Base-by-base conservation (phyloP, 2,113 vertebrate genomes). In the Asarcornis scutulata region DNA sequence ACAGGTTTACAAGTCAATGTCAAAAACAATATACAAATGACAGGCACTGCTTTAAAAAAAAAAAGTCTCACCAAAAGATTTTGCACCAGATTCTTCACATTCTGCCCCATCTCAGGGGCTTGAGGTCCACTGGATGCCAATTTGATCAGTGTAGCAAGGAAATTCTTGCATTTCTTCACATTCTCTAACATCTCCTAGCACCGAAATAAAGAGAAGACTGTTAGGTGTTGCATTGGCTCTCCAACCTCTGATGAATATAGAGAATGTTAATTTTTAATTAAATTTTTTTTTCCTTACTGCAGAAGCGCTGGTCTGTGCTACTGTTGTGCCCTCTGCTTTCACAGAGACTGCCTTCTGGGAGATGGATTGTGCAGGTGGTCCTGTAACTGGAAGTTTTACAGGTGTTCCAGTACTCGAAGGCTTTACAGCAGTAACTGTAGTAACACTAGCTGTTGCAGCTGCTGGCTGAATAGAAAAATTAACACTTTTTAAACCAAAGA, bases 101-200 rank as follows among this genome's bases (percentile, higher is more conserved):
- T 99, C 95, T 98, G 98, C 4, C 99, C 99, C 98, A 99, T 99
- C 97, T 98, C 97, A 58, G 97, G 95, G 14, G 99, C 98, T 80
- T 98, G 98, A 86, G 99, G 98, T 92, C 98, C 99, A 95, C 98
- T 98, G 48, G 98, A 99, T 1, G 99, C 99, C 89, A 99, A 97
- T 95, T 99, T 99, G 96, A 99, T 98, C 93, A 99, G 97, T 0
- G 99, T 99, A 86, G 99, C 98, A 91, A 99, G 98, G 93, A 99
- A 99, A 97, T 99, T 99, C 97, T 99, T 99, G 96, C 99, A 99
- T 97, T 99, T 99, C 97, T 99, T 99, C 91, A 99, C 99, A 96
- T 99, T 99, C 96, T 99, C 99, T 92, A 99, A 83, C 55, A 98
- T 98, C 66, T 98, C 98, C 99, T 99, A 88, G 63, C 3, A 9